A percentile compares a stretch with the other conserved stretches of the same genome.
phyloP scores from a whole-genome alignment of 1,140 invertebrate species.

The Drosophila takahashii region DNA sequence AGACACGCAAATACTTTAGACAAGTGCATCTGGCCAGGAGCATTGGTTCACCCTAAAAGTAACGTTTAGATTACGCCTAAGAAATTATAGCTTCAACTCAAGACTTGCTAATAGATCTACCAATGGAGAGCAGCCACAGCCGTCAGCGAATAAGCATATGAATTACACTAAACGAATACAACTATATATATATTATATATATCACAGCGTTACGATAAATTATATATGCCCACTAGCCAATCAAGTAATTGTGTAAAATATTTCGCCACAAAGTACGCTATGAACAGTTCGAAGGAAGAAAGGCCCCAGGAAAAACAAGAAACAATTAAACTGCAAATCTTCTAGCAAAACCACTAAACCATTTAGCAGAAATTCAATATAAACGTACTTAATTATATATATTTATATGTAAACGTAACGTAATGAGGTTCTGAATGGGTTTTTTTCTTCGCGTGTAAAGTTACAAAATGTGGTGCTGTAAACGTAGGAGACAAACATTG shows the following conservation, averaged over 20 bases:
- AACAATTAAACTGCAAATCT: slow-evolving; percentile 3
- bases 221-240: slow-evolving; percentile 73
- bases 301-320: neutral
- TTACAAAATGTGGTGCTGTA: slow-evolving; percentile 80
- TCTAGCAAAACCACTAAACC: slow-evolving; percentile 22
- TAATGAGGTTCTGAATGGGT: slow-evolving; percentile 56
- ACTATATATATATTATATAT: slow-evolving; percentile 66
- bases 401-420: slow-evolving; percentile 39
- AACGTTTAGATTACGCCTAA: slow-evolving; percentile 64
- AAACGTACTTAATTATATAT: slow-evolving; percentile 44
- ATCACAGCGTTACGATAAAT: slow-evolving; percentile 74
- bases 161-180: slow-evolving; percentile 51
- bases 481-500: slow-evolving; percentile 36
- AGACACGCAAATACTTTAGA: slow-evolving; percentile 63
- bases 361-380: slow-evolving; percentile 67
- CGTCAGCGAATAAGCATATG: slow-evolving; percentile 55
- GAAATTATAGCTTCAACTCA: slow-evolving; percentile 79
- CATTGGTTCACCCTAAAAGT: slow-evolving; percentile 13
- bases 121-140: slow-evolving; percentile 32
- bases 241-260: slow-evolving; percentile 80
- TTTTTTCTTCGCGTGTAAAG: slow-evolving; percentile 65
- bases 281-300: slow-evolving; percentile 15
- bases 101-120: slow-evolving; percentile 69
- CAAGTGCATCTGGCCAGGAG: slow-evolving; percentile 41
- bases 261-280: slow-evolving; percentile 61